Base-by-base conservation (phyloP, 2,888 invertebrate species). In the Agriopis marginaria region DNA sequence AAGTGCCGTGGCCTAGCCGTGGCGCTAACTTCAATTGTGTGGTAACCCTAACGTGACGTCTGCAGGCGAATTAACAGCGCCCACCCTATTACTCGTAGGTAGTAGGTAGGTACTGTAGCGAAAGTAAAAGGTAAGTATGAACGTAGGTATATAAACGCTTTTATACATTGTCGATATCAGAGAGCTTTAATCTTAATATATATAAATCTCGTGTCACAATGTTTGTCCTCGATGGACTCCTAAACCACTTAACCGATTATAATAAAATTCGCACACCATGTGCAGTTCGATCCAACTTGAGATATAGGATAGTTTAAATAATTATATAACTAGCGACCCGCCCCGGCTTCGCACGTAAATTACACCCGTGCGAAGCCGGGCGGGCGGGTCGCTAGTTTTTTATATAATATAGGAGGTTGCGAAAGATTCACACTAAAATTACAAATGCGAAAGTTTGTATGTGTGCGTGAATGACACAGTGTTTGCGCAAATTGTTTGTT, bases 11-110 rank as follows among this genome's bases (percentile, higher is more conserved):
- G 70, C 63, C 70, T 71, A 67, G 70, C 47, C 64, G 61, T 50
- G 61, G 64, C 64, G 67, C 64, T 64, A 65, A 72, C 70, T 73
- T 67, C 68, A 75, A 79, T 73, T 71, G 82, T 82, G 80, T 85
- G 87, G 87, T 82, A 80, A 80, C 85, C 84, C 84, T 82, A 70
- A 81, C 76, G 82, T 82, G 83, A 87, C 85, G 82, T 80, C 85
- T 86, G 87, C 87, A 87, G 87, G 89, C 87, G 88, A 90, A 91
- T 91, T 91, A 89, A 87, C 89, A 88, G 79, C 82, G 76, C 83
- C 82, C 84, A 83, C 76, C 68, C 85, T 82, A 87, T 87, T 88
- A 87, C 83, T 79, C 45, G 53, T 62, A 53, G 66, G 60, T 45
- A 69, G 9, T 23, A 23, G 17, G 17, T 58, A 49, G 17, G 17